Evolutionary conservation across 2,888 invertebrate species (phyloP).

Genomic region (Dryococelus australis): DNA sequence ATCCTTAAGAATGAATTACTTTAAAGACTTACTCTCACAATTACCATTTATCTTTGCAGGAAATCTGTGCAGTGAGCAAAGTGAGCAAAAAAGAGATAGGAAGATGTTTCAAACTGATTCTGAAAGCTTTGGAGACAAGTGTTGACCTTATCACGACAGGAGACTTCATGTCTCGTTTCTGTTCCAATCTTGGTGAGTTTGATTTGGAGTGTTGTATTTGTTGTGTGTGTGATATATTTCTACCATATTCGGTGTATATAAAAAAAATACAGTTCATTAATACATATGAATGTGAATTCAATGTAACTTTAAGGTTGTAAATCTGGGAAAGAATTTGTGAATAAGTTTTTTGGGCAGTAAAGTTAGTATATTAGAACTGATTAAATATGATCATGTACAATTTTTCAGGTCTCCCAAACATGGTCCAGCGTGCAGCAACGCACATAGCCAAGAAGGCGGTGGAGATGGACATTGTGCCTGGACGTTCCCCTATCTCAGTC

Average conservation of each 20-base stretch:
- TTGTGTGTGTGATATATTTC: not conserved
- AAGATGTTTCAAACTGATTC: constrained; percentile 94
- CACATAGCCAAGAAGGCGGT: constrained; percentile 97
- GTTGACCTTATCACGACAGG: constrained; percentile 98
- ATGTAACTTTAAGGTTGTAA: too few species aligned
- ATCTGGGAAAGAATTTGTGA: too few species aligned
- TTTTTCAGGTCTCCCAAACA: constrained; percentile 74
- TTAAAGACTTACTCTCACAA: too few species aligned
- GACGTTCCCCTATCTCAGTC: constrained; percentile 97
- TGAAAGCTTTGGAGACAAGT: constrained; percentile 95
- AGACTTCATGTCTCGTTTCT: constrained; percentile 99
- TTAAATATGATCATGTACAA: not conserved
- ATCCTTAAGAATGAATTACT: too few species aligned
- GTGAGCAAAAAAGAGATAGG: constrained; percentile 99
- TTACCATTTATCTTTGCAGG: constrained; percentile 56
- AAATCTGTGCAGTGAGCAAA: constrained; percentile 98
- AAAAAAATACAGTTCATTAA: too few species aligned
- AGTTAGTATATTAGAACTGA: too few species aligned
- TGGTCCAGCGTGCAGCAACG: constrained; percentile 92
- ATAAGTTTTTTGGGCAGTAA: too few species aligned
- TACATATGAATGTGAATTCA: too few species aligned
- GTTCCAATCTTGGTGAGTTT: constrained; percentile 80
- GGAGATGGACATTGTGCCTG: constrained; percentile 96
- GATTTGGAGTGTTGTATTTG: not conserved
- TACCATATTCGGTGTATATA: too few species aligned